phyloP scores from a whole-genome alignment of 2,888 invertebrate species.

The Eupeodes latifasciatus region DNA sequence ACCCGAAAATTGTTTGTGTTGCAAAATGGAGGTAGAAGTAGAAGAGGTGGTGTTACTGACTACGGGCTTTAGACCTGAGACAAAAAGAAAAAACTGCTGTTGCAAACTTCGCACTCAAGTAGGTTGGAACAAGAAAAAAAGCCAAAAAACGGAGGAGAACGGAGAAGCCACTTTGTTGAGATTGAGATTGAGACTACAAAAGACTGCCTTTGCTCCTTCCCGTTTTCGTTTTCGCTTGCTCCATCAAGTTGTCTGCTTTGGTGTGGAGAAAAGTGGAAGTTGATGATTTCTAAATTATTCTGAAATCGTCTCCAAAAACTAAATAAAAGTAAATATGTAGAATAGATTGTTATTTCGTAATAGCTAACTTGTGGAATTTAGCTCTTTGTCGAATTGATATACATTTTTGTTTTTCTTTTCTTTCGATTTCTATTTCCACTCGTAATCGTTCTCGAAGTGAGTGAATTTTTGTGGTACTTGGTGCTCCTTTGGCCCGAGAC shows the following conservation, averaged over 20 bases:
- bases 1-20: conserved; percentile 71
- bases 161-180: conserved; percentile 10
- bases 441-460: neutral
- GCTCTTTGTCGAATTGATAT: neutral
- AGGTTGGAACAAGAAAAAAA: conserved; percentile 17
- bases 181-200: conserved; percentile 48
- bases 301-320: neutral
- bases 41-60: conserved; percentile 56
- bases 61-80: neutral
- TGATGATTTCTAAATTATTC: neutral
- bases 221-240: no score
- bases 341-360: conserved; percentile 45
- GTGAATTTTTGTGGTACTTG: neutral
- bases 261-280: neutral
- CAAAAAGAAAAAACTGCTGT: conserved; percentile 53
- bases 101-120: conserved; percentile 70
- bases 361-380: conserved; percentile 12
- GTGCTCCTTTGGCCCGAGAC: conserved; percentile 22
- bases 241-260: neutral
- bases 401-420: neutral
- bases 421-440: neutral
- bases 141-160: conserved; percentile 14
- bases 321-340: conserved; percentile 23
- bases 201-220: neutral
- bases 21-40: conserved; percentile 69